Percentiles rank a stretch among this genome's conserved stretches.
Evolutionary conservation across 2,113 vertebrate genomes (phyloP).

Genomic region (Desmodus rotundus): DNA sequence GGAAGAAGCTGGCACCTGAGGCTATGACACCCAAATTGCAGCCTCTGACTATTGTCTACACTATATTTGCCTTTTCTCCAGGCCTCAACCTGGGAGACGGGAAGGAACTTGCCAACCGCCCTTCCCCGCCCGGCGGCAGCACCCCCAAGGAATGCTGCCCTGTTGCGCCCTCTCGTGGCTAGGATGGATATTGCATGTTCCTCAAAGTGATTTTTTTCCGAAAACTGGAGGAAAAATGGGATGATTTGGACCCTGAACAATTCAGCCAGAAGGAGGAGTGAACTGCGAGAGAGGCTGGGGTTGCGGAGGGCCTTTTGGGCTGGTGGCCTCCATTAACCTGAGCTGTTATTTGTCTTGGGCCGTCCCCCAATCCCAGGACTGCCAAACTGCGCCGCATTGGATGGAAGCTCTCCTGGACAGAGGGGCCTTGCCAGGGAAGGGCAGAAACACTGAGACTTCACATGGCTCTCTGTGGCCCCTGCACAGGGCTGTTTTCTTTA

Average conservation of each 20-base stretch:
- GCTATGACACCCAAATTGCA: not conserved
- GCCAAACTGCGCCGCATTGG: not conserved
- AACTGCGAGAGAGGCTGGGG: not conserved
- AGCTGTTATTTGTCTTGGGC: not conserved
- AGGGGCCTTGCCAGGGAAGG: not conserved
- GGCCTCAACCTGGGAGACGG: not conserved
- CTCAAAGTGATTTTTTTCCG: not conserved
- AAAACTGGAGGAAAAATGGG: not conserved
- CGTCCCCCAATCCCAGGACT: not conserved
- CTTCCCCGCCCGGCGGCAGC: not conserved
- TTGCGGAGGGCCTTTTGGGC: not conserved
- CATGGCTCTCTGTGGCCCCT: not conserved
- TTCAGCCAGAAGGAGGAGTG: not conserved
- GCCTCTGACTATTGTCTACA: not conserved
- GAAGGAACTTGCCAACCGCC: not conserved
- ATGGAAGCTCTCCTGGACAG: not conserved
- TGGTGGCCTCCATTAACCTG: not conserved
- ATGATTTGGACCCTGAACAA: not conserved
- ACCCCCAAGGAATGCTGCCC: accelerated
- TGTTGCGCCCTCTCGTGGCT: conserved; percentile 62
- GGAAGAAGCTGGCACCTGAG: conserved; percentile 20
- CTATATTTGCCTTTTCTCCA: conserved; percentile 31
- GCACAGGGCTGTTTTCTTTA: conserved; percentile 71
- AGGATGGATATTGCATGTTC: not conserved
- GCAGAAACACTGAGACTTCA: not conserved